A percentile compares a stretch with the other conserved stretches of the same genome.
phyloP scores from a whole-genome alignment of 2,797 vertebrate genomes.

The Sarcoramphus papa region DNA sequence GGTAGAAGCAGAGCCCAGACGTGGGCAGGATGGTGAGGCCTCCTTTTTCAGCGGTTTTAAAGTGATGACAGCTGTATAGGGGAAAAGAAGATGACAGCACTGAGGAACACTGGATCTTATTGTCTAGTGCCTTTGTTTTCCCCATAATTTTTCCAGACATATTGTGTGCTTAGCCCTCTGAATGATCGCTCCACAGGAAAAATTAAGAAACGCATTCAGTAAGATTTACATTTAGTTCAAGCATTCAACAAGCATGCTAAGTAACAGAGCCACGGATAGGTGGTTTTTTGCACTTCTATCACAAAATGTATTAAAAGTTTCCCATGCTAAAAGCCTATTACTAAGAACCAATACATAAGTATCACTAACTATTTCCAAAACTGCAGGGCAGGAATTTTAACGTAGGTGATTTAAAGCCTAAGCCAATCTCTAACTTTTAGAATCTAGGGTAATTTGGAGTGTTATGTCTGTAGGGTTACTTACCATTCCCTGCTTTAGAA shows the following conservation, averaged over 20 bases:
- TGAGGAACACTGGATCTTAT: not conserved
- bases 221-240: not conserved
- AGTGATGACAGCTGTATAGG: not conserved
- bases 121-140: not conserved
- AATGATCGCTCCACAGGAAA: not conserved
- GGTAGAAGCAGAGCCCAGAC: not conserved
- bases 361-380: constrained; percentile 11
- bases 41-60: not conserved
- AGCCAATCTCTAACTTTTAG: not conserved
- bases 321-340: not conserved
- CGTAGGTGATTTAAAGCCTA: not conserved
- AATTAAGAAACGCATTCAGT: not conserved
- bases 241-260: not conserved
- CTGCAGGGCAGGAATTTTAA: not conserved
- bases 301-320: not conserved
- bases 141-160: not conserved
- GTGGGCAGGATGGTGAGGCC: not conserved
- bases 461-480: not conserved
- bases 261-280: not conserved
- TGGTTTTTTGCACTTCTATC: not conserved
- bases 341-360: not conserved
- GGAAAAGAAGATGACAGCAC: not conserved
- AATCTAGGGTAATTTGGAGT: not conserved
- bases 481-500: not conserved
- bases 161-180: not conserved